A percentile compares a stretch with the other conserved stretches of the same genome.
Evolutionary conservation across 2,113 vertebrate genomes (phyloP).

Genomic region (Hyla sarda): DNA sequence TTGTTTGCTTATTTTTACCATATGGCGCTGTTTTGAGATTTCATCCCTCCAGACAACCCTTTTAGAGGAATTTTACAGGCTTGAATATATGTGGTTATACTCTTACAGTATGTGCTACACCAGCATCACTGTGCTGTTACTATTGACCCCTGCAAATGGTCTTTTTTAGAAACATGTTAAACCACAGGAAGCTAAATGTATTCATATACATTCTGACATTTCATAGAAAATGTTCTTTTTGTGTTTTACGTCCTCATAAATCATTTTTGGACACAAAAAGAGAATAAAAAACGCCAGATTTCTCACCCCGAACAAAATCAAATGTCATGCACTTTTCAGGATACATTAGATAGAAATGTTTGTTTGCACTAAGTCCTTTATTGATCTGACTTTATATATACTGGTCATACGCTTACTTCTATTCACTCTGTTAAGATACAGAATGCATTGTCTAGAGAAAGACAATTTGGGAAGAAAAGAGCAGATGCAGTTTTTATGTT

Average conservation of each 20-base stretch:
- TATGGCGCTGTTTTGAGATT: too few species aligned
- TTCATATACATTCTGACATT: conserved; percentile 37
- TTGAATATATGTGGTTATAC: too few species aligned
- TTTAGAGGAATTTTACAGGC: too few species aligned
- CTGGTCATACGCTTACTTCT: conserved; percentile 40
- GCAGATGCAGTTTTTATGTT: conserved; percentile 55
- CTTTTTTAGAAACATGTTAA: background rate
- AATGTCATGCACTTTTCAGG: conserved; percentile 46
- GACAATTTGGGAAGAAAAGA: conserved; percentile 48
- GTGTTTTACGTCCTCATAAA: conserved; percentile 49
- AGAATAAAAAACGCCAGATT: conserved; percentile 18
- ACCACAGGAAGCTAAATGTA: conserved; percentile 16
- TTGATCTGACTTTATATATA: conserved; percentile 30
- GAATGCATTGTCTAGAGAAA: conserved; percentile 27
- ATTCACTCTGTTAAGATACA: conserved; percentile 3
- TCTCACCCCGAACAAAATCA: conserved; percentile 19
- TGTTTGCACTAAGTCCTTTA: conserved; percentile 22
- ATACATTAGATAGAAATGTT: conserved; percentile 32
- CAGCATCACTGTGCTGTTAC: background rate
- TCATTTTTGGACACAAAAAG: conserved; percentile 45
- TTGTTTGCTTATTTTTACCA: too few species aligned
- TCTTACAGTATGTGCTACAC: background rate
- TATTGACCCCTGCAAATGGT: background rate
- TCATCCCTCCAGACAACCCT: too few species aligned
- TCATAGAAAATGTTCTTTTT: conserved; percentile 23